phyloP scores from a whole-genome alignment of 2,113 vertebrate species.

The Pica pica region DNA sequence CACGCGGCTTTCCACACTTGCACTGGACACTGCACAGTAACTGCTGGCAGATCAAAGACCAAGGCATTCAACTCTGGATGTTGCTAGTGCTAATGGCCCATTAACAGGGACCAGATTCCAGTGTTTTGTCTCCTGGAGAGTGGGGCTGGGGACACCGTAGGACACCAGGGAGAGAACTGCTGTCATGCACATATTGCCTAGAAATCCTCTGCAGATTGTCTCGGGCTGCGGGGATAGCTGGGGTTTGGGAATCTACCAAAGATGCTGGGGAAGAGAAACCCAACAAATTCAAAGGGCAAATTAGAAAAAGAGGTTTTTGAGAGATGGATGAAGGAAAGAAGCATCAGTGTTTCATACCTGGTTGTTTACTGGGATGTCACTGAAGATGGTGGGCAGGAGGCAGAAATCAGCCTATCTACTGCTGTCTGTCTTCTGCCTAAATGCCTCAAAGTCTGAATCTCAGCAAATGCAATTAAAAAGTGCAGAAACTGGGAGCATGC shows the following conservation, averaged over 20 bases:
- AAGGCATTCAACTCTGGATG: not conserved
- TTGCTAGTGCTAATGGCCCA: not conserved
- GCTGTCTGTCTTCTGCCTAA: not conserved
- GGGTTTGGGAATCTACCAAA: not conserved
- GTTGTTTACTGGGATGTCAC: not conserved
- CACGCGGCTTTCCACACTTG: not conserved
- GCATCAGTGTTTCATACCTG: not conserved
- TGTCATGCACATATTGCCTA: not conserved
- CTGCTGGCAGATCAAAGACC: not conserved
- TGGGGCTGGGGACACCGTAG: fast-evolving
- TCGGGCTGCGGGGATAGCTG: not conserved
- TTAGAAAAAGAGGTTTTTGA: not conserved
- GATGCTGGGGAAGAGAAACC: not conserved
- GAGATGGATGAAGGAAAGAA: not conserved
- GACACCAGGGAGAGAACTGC: not conserved
- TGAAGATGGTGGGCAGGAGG: not conserved
- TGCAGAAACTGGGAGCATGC: not conserved
- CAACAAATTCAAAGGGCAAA: not conserved
- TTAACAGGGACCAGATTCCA: not conserved
- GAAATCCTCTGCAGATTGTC: not conserved
- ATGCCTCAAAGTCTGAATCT: not conserved
- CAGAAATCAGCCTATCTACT: not conserved
- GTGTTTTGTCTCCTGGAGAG: not conserved
- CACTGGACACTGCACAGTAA: not conserved
- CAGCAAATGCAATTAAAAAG: not conserved